Evolutionary conservation across 2,797 vertebrate species (phyloP), one percentile per base, ranked within the genome.

Genomic region (Ara ararauna): DNA sequence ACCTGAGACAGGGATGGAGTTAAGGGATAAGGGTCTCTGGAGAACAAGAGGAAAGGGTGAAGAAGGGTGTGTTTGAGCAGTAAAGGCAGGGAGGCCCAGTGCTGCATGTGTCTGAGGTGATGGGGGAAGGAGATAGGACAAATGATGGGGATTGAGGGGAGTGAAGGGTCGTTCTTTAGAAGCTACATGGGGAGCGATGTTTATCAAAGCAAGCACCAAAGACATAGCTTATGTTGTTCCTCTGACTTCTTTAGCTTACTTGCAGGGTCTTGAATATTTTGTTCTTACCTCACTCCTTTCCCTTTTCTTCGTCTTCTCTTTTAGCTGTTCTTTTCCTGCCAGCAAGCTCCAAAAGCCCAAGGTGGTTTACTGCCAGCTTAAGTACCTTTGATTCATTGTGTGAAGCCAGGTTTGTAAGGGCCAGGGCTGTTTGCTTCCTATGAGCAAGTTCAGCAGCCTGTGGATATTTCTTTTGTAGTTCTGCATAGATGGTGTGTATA

Each of bases 311-410:
- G 6, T 80, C 87, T 92, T 84, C 30, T 65, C 27, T 88, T 89
- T 94, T 64, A 90, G 65, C 85, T 97, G 91, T 93, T 93, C 12
- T 88, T 93, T 97, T 94, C 87, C 88, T 93, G 50, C 84, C 62
- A 85, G 85, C 76, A 85, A 94, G 44, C 71, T 97, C 83, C 90
- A 89, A 96, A 97, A 97, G 94, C 96, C 96, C 87, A 96, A 88
- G 93, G 95, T 97, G 87, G 74, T 97, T 97, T 96, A 96, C 92
- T 94, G 93, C 62, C 92, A 97, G 78, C 79, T 97, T 97, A 98
- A 98, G 77, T 95, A 93, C 86, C 90, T 97, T 96, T 98, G 96
- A 97, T 97, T 97, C 97, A 91, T 96, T 96, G 94, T 98, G 91
- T 94, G 90, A 96, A 94, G 78, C 66, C 87, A 90, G 45, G 65